Evolutionary conservation across 2,888 invertebrate genomes (phyloP).

Genomic region (Nesidiocoris tenuis): DNA sequence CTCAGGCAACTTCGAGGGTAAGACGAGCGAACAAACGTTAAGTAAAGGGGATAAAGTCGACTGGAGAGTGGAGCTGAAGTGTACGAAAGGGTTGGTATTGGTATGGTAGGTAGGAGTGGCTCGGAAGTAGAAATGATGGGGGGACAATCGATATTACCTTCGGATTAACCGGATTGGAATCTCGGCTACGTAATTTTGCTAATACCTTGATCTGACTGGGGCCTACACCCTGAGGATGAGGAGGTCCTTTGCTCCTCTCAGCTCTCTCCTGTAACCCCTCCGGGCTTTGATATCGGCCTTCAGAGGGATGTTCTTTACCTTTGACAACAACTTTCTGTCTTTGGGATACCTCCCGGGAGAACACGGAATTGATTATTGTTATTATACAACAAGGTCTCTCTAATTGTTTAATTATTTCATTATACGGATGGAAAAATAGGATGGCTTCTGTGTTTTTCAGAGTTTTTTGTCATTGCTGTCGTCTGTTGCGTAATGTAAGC

Average conservation of each 20-base stretch:
- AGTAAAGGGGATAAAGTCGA: background rate
- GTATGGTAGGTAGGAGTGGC: no score
- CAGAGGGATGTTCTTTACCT: background rate
- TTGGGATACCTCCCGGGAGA: no score
- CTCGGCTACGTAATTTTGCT: slow-evolving; percentile 16
- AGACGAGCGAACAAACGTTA: background rate
- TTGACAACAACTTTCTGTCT: background rate
- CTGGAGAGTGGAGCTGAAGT: background rate
- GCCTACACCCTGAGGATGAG: background rate
- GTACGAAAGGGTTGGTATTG: background rate
- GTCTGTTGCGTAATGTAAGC: no score
- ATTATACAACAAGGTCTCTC: no score
- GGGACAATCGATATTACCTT: slow-evolving; percentile 39
- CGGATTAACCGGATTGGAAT: slow-evolving; percentile 40
- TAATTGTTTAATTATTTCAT: no score
- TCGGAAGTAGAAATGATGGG: background rate
- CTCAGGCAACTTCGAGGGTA: background rate
- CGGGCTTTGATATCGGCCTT: background rate
- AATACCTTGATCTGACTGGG: slow-evolving; percentile 25
- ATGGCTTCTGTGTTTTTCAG: no score
- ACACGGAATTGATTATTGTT: no score
- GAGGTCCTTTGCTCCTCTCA: background rate
- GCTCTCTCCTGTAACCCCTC: background rate
- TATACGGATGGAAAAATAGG: no score
- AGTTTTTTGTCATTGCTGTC: no score